phyloP scores from a whole-genome alignment of 35 echinoderm and acorn worm species.

The Nesometra sesokonis region DNA sequence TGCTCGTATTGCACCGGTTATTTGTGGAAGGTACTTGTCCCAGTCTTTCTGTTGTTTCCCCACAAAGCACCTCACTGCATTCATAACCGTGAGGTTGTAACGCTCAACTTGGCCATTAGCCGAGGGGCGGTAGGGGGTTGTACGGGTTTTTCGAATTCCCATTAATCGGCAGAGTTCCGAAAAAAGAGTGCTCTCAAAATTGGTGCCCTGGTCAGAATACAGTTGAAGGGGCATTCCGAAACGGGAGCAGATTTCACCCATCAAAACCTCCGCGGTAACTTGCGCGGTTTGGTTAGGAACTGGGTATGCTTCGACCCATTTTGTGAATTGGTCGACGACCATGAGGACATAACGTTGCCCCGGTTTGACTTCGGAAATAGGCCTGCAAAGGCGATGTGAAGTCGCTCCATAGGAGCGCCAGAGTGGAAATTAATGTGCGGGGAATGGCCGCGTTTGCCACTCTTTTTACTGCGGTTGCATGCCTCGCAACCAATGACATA shows the following conservation, averaged over 20 bases:
- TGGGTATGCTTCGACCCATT: neutral
- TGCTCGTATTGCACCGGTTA: slow-evolving; percentile 2
- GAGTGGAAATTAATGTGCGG: slow-evolving; percentile 11
- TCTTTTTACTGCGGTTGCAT: no score
- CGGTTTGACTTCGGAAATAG: neutral
- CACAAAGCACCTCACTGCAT: slow-evolving; percentile 31
- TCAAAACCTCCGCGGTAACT: slow-evolving; percentile 1
- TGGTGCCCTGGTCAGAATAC: slow-evolving; percentile 29
- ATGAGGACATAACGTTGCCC: neutral
- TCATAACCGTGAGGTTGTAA: slow-evolving; percentile 37
- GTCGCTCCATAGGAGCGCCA: slow-evolving; percentile 37
- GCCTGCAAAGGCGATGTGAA: slow-evolving; percentile 23
- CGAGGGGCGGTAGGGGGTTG: slow-evolving; percentile 24
- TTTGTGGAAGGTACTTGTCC: slow-evolving; percentile 8
- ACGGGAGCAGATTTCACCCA: slow-evolving; percentile 23
- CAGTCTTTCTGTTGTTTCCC: slow-evolving; percentile 19
- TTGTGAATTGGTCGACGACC: slow-evolving; percentile 3
- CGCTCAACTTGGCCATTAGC: slow-evolving; percentile 37
- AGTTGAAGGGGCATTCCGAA: slow-evolving; percentile 36
- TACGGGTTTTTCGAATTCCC: slow-evolving; percentile 6
- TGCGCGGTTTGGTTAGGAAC: slow-evolving; percentile 20
- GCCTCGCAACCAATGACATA: no score
- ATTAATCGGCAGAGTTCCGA: slow-evolving; percentile 8
- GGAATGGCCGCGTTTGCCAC: neutral
- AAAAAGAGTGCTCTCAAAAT: slow-evolving; percentile 37